Percentiles rank a stretch among this genome's conserved stretches.
Conservation (phyloP, 1,140 invertebrate genomes). For the Zaprionus nigranus region DNA sequence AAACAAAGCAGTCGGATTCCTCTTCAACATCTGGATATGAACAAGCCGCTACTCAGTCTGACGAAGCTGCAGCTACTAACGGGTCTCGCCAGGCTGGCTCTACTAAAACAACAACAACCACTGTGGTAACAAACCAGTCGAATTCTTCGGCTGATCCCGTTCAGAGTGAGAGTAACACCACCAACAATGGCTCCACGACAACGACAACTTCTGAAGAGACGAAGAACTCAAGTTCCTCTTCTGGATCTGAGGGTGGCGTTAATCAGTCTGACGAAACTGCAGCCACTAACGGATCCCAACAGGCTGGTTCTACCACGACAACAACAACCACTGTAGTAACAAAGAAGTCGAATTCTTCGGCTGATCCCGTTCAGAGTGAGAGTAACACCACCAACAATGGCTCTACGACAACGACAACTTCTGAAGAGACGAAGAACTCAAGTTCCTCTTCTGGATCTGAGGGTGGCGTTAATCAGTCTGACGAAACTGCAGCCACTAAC, state of each 20-base stretch:
- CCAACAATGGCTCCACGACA: conserved; percentile 6
- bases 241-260: too few relatives aligned
- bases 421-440: not conserved
- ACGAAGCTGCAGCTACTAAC: not conserved
- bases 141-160: not conserved
- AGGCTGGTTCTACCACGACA: conserved; percentile 18
- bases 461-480: not conserved
- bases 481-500: not conserved
- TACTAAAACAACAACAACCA: conserved; percentile 14
- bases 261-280: too few relatives aligned
- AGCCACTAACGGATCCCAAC: too few relatives aligned
- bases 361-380: not conserved
- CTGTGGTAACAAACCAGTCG: not conserved
- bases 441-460: not conserved
- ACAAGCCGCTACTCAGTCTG: not conserved
- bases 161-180: not conserved
- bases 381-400: not conserved
- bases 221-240: not conserved
- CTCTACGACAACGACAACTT: not conserved
- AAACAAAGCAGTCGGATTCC: not conserved
- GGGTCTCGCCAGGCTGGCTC: not conserved
- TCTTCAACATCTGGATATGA: not conserved
- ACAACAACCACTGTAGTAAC: conserved; percentile 18
- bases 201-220: conserved; percentile 13
- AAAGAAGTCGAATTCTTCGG: not conserved